Evolutionary conservation across 2,888 invertebrate species (phyloP).

Genomic region (Harpagoxenus sublaevis): DNA sequence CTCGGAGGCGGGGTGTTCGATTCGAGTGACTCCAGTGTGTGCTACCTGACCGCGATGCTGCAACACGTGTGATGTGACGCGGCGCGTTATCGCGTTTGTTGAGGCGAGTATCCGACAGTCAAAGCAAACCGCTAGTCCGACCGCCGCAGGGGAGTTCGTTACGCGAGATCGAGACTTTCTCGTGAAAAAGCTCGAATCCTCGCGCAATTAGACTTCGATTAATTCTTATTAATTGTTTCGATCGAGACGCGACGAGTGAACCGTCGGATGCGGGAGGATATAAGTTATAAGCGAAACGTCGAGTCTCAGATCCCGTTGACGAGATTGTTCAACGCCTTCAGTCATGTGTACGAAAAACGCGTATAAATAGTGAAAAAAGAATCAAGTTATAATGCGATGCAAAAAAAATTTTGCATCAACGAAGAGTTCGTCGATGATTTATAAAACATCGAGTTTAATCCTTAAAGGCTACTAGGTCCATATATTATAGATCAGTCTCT

Average conservation of each 20-base stretch:
- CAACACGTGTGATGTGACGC: slow-evolving; percentile 65
- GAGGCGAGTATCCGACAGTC: not conserved
- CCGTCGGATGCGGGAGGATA: not conserved
- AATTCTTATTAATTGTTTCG: not conserved
- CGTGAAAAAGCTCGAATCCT: not conserved
- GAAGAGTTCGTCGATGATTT: not conserved
- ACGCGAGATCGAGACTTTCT: not conserved
- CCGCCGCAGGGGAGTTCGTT: not conserved
- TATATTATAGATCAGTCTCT: too few species aligned
- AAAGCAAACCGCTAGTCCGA: not conserved
- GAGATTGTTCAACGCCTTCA: not conserved
- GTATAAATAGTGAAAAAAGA: slow-evolving; percentile 1
- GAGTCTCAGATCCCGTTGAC: not conserved
- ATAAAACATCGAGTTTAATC: not conserved
- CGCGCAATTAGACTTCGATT: not conserved
- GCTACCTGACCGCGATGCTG: slow-evolving; percentile 44
- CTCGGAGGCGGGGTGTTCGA: slow-evolving; percentile 68
- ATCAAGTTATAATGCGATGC: not conserved
- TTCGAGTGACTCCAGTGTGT: slow-evolving; percentile 48
- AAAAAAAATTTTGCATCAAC: not conserved
- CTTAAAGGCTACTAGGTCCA: too few species aligned
- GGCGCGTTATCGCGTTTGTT: slow-evolving; percentile 55
- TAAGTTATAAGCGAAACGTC: not conserved
- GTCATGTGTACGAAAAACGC: not conserved
- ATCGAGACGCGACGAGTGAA: slow-evolving; percentile 2